A percentile compares a stretch with the other conserved stretches of the same genome.
phyloP scores from a whole-genome alignment of 2,113 vertebrate genomes.

The Ancistrus triradiatus region DNA sequence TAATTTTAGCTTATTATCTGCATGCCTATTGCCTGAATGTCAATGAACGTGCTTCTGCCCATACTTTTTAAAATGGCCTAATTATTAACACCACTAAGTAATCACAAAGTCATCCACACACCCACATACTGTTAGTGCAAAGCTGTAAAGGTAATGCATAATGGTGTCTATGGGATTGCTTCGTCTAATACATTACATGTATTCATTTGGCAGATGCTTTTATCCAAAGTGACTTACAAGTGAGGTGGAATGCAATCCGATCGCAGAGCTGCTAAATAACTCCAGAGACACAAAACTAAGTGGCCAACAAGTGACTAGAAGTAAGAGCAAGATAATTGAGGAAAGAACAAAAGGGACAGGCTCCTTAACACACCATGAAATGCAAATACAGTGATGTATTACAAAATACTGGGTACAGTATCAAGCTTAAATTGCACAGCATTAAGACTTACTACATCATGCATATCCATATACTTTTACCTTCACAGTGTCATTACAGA shows the following conservation, averaged over 20 bases:
- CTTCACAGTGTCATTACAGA: too few species aligned
- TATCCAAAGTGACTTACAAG: neutral
- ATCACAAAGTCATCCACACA: constrained; percentile 60
- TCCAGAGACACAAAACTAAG: neutral
- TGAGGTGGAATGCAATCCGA: neutral
- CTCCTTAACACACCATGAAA: too few species aligned
- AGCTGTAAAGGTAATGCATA: constrained; percentile 49
- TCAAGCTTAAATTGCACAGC: too few species aligned
- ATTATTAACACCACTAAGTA: constrained; percentile 54
- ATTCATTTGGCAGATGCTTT: constrained; percentile 7
- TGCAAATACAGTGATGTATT: too few species aligned
- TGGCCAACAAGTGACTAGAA: too few species aligned
- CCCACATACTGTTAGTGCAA: constrained; percentile 41
- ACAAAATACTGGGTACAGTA: too few species aligned
- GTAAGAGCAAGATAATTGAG: too few species aligned
- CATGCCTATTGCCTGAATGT: constrained; percentile 68
- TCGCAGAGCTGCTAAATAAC: neutral
- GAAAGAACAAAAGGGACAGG: too few species aligned
- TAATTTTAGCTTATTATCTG: constrained; percentile 64
- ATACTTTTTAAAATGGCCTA: constrained; percentile 65
- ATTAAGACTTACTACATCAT: too few species aligned
- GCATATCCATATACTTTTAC: too few species aligned
- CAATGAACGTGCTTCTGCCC: constrained; percentile 66
- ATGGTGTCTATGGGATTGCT: constrained; percentile 38
- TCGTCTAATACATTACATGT: constrained; percentile 22